Base-by-base conservation (phyloP, 2,888 invertebrate species). In the Uloborus plumipes region DNA sequence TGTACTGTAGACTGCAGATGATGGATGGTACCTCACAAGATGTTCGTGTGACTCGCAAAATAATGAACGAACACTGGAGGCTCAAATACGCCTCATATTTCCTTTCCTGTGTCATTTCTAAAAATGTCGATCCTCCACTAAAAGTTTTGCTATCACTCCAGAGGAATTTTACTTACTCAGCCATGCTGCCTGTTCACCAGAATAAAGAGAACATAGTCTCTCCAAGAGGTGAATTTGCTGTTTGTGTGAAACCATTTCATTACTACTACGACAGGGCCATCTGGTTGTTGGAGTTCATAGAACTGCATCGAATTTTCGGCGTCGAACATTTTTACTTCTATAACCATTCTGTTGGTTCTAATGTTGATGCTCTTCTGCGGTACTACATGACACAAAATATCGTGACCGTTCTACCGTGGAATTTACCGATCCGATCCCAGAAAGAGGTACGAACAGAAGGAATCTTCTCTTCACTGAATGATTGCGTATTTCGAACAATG, bases 271-370 rank as follows among this genome's bases (percentile, higher is more conserved):
- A 89, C 74, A 87, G 89, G 79, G 89, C 89, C 1, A 85, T 90
- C 18, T 89, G 90, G n/a, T 80, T 91, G 31, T 89, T 89, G 2
- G 91, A 91, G 85, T 91, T 90, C 83, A 88, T 91, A 51, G 91
- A 91, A 85, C 88, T 90, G 85, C 89, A 91, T 84, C 87, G 88
- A 2, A 85, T 90, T 65, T 87, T 90, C 80, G 91, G 91, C 0
- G 90, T 88, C 16, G 87, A 87, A 1, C 90, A 90, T 69, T 90
- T 91, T 66, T 90, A 90, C 55, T 90, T 91, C 85, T 91, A 91
- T 86, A 88, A 89, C 39, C 87, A 89, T 84, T 89, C 89, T 7
- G 87, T 88, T 51, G 88, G 88, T 1, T 84, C 87, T 4, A 88
- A 89, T 49, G 89, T 90, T 1, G 85, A 87, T 18, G 87, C 86